Percentiles rank a stretch among this genome's conserved stretches.
Evolutionary conservation across 1,140 invertebrate genomes (phyloP).

Genomic region (Pogonomyrmex barbatus): DNA sequence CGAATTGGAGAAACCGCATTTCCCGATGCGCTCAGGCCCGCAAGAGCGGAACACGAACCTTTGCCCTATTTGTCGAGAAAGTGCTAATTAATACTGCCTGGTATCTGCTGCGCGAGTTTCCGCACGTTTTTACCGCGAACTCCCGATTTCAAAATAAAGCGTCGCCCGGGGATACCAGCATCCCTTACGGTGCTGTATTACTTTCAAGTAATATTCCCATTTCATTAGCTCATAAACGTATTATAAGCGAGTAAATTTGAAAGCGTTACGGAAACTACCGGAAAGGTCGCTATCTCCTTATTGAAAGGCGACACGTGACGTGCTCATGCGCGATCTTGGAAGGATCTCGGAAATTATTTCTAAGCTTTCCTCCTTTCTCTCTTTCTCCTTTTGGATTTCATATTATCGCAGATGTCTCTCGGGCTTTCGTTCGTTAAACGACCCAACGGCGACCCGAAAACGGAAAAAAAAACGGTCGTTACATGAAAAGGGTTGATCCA

Average conservation of each 20-base stretch:
- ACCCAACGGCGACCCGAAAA: background rate
- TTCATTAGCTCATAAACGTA: background rate
- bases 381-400: too few species aligned
- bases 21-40: background rate
- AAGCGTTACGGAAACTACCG: background rate
- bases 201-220: background rate
- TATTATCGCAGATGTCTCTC: background rate
- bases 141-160: constrained; percentile 22
- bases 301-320: background rate
- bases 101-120: constrained; percentile 14
- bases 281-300: background rate
- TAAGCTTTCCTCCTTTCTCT: background rate
- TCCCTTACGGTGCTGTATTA: constrained; percentile 1
- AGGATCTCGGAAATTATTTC: background rate
- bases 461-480: constrained; percentile 31
- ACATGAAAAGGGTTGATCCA: constrained; percentile 41
- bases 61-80: constrained; percentile 44
- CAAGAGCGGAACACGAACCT: background rate
- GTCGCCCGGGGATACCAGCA: background rate
- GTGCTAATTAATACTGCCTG: constrained; percentile 35
- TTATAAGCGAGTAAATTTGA: background rate
- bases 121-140: background rate
- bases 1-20: constrained; percentile 4
- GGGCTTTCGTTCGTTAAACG: constrained; percentile 19
- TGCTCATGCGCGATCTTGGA: background rate